Evolutionary conservation across 2,888 invertebrate genomes (phyloP), one percentile per base, ranked within the genome.

Genomic region (Toxonevra muliebris): DNA sequence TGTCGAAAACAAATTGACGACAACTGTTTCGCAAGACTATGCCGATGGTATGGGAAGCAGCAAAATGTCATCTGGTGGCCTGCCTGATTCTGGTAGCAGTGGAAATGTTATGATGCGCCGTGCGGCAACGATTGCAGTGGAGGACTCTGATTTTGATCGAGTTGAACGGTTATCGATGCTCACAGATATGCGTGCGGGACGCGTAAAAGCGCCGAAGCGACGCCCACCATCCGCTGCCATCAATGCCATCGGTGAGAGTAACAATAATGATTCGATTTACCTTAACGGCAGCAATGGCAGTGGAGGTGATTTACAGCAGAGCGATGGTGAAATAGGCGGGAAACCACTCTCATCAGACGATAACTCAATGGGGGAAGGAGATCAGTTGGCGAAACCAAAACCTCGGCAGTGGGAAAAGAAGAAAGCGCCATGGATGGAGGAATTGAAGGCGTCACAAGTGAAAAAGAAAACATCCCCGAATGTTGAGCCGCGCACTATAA

Each of bases 351-450:
- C 80, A 1, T 80, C 82, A 8, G 82, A 82, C 71, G 82, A 82
- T 43, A 82, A 82, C 62, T 82, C 82, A 4, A 80, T 80, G 58
- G 79, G 82, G 3, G 82, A 84, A 48, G 82, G 83, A 13, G 78
- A 79, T 59, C 79, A 80, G 66, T 78, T 89, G 79, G 88, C 88
- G 12, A 90, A 89, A 75, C 90, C 90, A 0, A 89, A 89, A 70
- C 87, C 90, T 1, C 87, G 91, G 13, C 91, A 91, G 76, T 91
- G 91, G 90, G 91, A 90, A 83, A 91, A 90, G 77, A 90, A 90
- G 76, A 89, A 88, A 77, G 91, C 91, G 58, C 93, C 93, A 0
- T 94, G 93, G 93, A 91, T 94, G 88, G 91, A 89, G 73, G 93
- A 94, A 80, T 88, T 94, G 73, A 93, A 93, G 80, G 87, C 92